Conservation (phyloP, 2,888 invertebrate genomes). For the Lasioglossum marginatum region DNA sequence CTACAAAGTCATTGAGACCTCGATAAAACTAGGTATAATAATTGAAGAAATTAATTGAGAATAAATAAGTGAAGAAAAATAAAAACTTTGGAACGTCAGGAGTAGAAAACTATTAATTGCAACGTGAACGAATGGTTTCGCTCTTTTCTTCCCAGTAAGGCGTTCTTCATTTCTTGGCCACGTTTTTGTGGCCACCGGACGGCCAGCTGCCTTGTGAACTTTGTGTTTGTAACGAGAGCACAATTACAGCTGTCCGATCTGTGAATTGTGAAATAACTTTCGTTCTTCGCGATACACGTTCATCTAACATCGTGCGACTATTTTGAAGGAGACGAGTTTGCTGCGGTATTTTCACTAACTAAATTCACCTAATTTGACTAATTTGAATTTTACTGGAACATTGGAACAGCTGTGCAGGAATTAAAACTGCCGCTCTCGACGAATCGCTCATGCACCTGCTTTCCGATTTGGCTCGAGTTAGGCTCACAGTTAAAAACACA, state of each 20-base stretch:
- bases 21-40: neutral
- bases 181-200: constrained; percentile 4
- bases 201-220: constrained; percentile 14
- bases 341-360: no score
- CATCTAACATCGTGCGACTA: neutral
- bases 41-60: neutral
- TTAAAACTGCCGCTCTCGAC: constrained; percentile 43
- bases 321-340: neutral
- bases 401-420: constrained; percentile 36
- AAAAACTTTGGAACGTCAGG: neutral
- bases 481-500: neutral
- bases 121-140: neutral
- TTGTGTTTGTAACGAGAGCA: constrained; percentile 14
- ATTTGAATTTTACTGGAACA: neutral
- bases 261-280: neutral
- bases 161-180: neutral
- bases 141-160: neutral
- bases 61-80: neutral
- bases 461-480: constrained; percentile 7
- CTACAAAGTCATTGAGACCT: no score
- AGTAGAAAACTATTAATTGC: neutral
- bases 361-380: neutral
- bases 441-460: constrained; percentile 41
- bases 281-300: neutral
- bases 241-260: constrained; percentile 3